phyloP scores from a whole-genome alignment of 2,888 invertebrate genomes.

The Drosophila merina region DNA sequence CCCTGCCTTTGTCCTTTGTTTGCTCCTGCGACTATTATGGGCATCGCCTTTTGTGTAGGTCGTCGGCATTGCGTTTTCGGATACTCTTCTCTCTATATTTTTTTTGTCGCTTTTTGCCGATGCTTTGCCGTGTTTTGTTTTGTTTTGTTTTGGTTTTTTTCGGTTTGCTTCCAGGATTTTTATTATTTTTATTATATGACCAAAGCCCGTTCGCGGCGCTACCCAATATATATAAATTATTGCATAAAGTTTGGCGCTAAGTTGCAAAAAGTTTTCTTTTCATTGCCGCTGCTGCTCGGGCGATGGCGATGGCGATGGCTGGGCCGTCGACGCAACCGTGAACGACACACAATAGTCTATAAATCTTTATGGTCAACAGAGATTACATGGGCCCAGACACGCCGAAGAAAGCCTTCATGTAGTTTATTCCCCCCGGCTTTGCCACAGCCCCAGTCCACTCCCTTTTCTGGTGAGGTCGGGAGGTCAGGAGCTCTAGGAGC shows the following conservation, averaged over 20 bases:
- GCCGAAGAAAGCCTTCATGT: conserved; percentile 54
- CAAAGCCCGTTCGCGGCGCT: conserved; percentile 44
- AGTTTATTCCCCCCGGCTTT: conserved; percentile 69
- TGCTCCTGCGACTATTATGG: conserved; percentile 62
- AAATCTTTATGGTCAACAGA: conserved; percentile 80
- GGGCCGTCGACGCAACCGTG: conserved; percentile 32
- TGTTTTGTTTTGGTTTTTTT: conserved; percentile 28
- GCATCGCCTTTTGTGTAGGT: conserved; percentile 70
- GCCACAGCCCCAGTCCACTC: too few relatives aligned
- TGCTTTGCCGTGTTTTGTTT: conserved; percentile 29
- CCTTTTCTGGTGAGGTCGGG: too few relatives aligned
- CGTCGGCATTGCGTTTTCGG: conserved; percentile 57
- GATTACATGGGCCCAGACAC: conserved; percentile 71
- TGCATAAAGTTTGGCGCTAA: conserved; percentile 81
- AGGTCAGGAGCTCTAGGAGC: conserved; percentile 51
- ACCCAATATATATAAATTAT: conserved; percentile 80
- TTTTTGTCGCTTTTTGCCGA: too few relatives aligned
- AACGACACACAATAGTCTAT: conserved; percentile 79
- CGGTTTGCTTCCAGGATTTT: conserved; percentile 48
- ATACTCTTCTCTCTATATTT: conserved; percentile 9
- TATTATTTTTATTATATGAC: conserved; percentile 54
- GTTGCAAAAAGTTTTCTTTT: conserved; percentile 80
- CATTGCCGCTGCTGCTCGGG: conserved; percentile 62
- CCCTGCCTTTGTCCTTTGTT: not conserved
- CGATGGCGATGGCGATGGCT: conserved; percentile 13